Percentiles rank a stretch among this genome's conserved stretches.
Conservation (phyloP, 2,797 vertebrate genomes). For the Macrochelys suwanniensis region DNA sequence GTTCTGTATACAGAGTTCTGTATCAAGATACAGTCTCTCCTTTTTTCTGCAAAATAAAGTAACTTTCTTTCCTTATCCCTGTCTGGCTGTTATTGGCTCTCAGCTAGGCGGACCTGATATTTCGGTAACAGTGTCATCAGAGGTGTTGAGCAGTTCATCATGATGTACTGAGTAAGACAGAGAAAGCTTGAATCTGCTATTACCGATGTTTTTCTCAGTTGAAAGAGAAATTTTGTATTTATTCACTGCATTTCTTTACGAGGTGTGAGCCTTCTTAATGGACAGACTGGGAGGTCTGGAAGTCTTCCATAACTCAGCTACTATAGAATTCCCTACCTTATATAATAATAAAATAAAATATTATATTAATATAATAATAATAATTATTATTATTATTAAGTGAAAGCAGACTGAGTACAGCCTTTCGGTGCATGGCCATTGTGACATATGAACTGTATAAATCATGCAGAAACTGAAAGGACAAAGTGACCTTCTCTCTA, state of each 20-base stretch:
- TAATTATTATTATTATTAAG: conserved; percentile 19
- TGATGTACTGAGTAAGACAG: not conserved
- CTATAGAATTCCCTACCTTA: conserved; percentile 18
- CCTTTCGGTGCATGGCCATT: not conserved
- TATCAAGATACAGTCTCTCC: too few relatives aligned
- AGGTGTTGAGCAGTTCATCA: conserved; percentile 2
- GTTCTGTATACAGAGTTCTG: too few relatives aligned
- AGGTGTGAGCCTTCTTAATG: conserved; percentile 39
- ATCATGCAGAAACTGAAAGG: conserved; percentile 26
- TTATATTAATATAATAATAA: not conserved
- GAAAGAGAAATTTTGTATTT: not conserved
- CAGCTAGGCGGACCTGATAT: too few relatives aligned
- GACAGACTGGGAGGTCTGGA: not conserved
- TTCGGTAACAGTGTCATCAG: fast-evolving
- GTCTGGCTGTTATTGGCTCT: too few relatives aligned
- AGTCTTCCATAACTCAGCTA: conserved; percentile 21
- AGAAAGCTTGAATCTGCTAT: not conserved
- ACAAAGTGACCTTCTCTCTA: not conserved
- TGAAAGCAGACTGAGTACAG: conserved; percentile 27
- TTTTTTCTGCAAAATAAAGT: too few relatives aligned
- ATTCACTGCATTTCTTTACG: conserved; percentile 56
- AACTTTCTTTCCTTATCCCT: too few relatives aligned
- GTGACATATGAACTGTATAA: conserved; percentile 31
- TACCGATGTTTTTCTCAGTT: not conserved
- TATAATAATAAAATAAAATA: not conserved